Percentiles rank a stretch among this genome's conserved stretches.
phyloP scores from a whole-genome alignment of 2,888 invertebrate genomes.

The Drosophila vallismaia region DNA sequence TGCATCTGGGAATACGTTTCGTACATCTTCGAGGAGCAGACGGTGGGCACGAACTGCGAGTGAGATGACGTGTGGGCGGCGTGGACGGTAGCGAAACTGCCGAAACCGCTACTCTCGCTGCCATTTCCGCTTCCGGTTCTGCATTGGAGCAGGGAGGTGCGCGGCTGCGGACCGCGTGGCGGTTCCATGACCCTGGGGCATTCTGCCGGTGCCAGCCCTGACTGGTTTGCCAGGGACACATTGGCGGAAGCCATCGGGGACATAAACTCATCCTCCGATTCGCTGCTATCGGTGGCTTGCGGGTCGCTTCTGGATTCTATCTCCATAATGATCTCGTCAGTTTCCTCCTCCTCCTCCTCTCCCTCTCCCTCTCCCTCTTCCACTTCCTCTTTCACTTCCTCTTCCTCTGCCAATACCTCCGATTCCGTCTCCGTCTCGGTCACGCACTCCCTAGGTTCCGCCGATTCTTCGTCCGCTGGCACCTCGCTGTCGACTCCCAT shows the following conservation, averaged over 20 bases:
- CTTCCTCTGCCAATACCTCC: conserved; percentile 7
- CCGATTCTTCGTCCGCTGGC: conserved; percentile 28
- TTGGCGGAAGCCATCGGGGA: conserved; percentile 67
- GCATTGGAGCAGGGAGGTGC: conserved; percentile 52
- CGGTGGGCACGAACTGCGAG: conserved; percentile 69
- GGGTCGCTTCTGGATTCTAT: conserved; percentile 36
- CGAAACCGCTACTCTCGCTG: conserved; percentile 65
- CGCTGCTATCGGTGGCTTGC: conserved; percentile 29
- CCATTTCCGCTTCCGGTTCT: conserved; percentile 50
- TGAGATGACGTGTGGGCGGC: conserved; percentile 38
- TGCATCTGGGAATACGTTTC: conserved; percentile 38
- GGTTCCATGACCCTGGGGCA: conserved; percentile 7
- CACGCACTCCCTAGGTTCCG: neutral
- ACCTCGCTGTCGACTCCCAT: neutral
- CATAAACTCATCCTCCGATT: conserved; percentile 59
- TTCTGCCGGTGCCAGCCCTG: neutral
- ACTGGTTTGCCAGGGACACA: conserved; percentile 41
- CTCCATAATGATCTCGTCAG: conserved; percentile 62
- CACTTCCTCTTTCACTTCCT: conserved; percentile 8
- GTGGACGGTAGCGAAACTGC: conserved; percentile 48
- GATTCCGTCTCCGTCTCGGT: neutral
- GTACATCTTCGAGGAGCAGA: conserved; percentile 79
- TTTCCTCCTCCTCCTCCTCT: conserved; percentile 17
- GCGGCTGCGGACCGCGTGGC: conserved; percentile 66
- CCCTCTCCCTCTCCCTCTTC: neutral